Evolutionary conservation across 2,797 vertebrate species (phyloP).

Genomic region (Caiman crocodilus): DNA sequence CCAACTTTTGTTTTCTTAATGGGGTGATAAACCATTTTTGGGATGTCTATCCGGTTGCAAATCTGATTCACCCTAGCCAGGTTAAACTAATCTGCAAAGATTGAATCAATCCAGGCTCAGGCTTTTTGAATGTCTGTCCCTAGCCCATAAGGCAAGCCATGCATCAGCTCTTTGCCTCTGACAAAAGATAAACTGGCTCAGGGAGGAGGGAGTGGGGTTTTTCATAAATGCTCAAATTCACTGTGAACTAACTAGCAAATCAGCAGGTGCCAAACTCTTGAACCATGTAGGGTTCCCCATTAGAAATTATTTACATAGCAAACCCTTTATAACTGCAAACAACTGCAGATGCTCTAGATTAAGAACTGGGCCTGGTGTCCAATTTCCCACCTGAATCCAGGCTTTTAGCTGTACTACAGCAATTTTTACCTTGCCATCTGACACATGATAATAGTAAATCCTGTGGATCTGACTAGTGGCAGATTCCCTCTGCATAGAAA

Average conservation of each 20-base stretch:
- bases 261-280: neutral
- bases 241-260: neutral
- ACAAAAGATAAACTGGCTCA: neutral
- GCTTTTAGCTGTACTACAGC: neutral
- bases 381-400: neutral
- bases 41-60: too few relatives aligned
- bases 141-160: neutral
- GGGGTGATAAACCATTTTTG: too few relatives aligned
- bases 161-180: neutral
- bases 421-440: neutral
- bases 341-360: neutral
- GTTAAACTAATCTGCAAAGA: too few relatives aligned
- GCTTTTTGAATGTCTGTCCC: too few relatives aligned
- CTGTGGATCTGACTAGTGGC: neutral
- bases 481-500: neutral
- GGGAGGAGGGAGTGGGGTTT: neutral
- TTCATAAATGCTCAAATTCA: neutral
- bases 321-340: constrained; percentile 13
- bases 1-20: too few relatives aligned
- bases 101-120: too few relatives aligned
- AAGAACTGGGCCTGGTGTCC: neutral
- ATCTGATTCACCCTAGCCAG: too few relatives aligned
- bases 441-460: neutral
- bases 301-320: neutral
- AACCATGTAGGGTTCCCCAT: neutral